These are phyloP conservation scores for Tetrapedia diversipes DNA, from an alignment of 2,888 invertebrate genomes.

Conservation along the genomic window DNA sequence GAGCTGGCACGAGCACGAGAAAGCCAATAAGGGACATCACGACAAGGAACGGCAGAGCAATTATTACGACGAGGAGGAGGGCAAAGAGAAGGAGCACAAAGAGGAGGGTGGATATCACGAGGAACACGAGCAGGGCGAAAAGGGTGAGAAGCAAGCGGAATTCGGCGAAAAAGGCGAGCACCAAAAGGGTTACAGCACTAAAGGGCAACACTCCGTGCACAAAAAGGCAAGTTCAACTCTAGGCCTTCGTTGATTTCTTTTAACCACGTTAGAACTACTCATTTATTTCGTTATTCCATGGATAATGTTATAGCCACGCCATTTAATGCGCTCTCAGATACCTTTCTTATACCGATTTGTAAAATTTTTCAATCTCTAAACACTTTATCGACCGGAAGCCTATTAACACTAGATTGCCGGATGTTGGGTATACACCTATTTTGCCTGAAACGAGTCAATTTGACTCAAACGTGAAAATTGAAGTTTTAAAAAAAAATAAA, in stretches of 20 bases:
- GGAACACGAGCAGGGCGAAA: slow-evolving; percentile 87
- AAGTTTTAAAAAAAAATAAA: too few species aligned
- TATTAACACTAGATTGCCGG: too few species aligned
- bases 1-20: slow-evolving; percentile 86
- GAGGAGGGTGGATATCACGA: slow-evolving; percentile 87
- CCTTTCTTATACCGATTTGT: too few species aligned
- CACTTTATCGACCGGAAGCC: too few species aligned
- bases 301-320: too few species aligned
- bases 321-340: too few species aligned
- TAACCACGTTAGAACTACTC: not conserved
- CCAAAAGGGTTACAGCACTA: slow-evolving; percentile 83
- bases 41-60: slow-evolving; percentile 88
- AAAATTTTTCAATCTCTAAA: too few species aligned
- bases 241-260: not conserved
- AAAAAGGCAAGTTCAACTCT: slow-evolving; percentile 78
- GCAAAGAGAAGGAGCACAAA: slow-evolving; percentile 86
- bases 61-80: slow-evolving; percentile 87
- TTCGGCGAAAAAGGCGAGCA: slow-evolving; percentile 82
- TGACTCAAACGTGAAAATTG: too few species aligned
- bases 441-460: too few species aligned
- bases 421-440: too few species aligned
- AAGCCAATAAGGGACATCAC: slow-evolving; percentile 88
- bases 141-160: slow-evolving; percentile 82
- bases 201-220: slow-evolving; percentile 83
- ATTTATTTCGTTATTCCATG: too few species aligned